phyloP scores from a whole-genome alignment of 2,113 vertebrate genomes.

The Pelodiscus sinensis region DNA sequence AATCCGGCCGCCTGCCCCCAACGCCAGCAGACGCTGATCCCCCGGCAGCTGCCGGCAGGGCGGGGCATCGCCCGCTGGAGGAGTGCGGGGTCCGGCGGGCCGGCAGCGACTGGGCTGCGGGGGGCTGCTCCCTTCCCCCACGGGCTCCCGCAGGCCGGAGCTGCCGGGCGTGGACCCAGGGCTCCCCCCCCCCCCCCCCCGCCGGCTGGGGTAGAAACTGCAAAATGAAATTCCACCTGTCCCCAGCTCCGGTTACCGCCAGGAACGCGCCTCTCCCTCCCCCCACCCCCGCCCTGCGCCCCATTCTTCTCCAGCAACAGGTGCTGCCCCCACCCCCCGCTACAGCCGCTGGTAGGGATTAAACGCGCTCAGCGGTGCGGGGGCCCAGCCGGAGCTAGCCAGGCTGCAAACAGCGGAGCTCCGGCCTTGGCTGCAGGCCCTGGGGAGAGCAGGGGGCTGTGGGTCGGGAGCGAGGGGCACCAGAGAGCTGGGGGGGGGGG shows the following conservation, averaged over 20 bases:
- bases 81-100: no score
- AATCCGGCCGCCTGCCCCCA: neutral
- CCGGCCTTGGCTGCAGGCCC: neutral
- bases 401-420: no score
- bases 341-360: fast-evolving
- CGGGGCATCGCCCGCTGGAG: no score
- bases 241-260: constrained; percentile 60
- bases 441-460: neutral
- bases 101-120: neutral
- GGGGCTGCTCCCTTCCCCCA: neutral
- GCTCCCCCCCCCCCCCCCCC: neutral
- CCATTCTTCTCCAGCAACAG: constrained; percentile 67
- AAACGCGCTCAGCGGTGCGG: neutral
- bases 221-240: constrained; percentile 77
- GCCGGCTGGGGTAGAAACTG: neutral
- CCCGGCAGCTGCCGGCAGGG: no score
- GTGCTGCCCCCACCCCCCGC: constrained; percentile 39
- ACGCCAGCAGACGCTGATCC: neutral
- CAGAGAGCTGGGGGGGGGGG: no score
- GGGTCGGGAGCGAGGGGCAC: no score
- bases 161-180: neutral
- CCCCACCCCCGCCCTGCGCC: constrained; percentile 9
- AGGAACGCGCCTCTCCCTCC: constrained; percentile 58
- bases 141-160: neutral
- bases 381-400: neutral